These are phyloP conservation scores for Neuroscelio doddi DNA, from an alignment of 2,888 invertebrate species.

Conservation along the genomic window DNA sequence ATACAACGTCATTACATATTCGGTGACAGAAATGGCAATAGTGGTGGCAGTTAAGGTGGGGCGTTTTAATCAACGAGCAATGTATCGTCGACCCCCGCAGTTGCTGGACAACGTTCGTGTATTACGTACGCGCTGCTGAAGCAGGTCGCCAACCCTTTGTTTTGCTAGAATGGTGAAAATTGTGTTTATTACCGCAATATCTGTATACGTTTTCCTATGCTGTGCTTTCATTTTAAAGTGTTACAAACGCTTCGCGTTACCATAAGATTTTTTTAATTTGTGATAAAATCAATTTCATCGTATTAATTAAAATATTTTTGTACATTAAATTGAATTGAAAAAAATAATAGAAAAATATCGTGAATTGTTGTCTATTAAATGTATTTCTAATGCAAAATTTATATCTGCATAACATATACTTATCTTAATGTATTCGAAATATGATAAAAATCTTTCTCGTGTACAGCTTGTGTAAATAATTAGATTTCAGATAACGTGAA, in stretches of 20 bases:
- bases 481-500: constrained; percentile 3
- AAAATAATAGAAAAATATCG: no score
- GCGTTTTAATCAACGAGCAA: constrained; percentile 56
- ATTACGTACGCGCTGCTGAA: constrained; percentile 45
- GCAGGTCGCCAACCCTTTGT: constrained; percentile 58
- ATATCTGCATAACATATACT: no score
- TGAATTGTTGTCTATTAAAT: no score
- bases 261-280: no score
- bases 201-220: not conserved
- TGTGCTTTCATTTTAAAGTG: no score
- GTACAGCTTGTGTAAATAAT: not conserved
- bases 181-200: constrained; percentile 2
- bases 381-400: no score
- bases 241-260: not conserved
- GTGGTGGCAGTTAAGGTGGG: constrained; percentile 36
- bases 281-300: no score
- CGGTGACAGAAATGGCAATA: not conserved
- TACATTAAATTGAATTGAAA: no score
- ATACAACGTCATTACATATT: constrained; percentile 15
- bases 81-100: constrained; percentile 64
- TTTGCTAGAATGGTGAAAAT: constrained; percentile 66
- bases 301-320: no score
- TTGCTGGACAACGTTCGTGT: constrained; percentile 60
- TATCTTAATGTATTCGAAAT: no score
- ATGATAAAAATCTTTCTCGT: not conserved